Conservation (phyloP, 2,797 vertebrate genomes). For the Gobio occitaniae region DNA sequence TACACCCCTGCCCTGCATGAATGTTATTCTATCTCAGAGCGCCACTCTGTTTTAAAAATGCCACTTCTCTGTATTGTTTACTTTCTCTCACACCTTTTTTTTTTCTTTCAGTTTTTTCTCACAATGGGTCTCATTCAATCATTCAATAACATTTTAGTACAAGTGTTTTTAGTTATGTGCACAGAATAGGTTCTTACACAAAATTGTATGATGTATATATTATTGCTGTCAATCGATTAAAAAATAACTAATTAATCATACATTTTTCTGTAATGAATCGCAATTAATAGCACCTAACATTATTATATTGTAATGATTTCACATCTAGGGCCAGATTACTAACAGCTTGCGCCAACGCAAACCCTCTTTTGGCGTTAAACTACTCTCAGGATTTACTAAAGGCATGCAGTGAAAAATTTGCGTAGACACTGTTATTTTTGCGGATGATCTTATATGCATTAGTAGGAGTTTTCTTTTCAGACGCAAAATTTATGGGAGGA, state of each 20-base stretch:
- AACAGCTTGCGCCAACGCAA: no score
- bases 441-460: no score
- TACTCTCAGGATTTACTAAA: no score
- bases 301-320: not conserved
- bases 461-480: no score
- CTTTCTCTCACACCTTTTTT: not conserved
- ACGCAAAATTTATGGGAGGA: no score
- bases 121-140: not conserved
- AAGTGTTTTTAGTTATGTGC: not conserved
- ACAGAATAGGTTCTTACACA: not conserved
- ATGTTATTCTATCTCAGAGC: conserved; percentile 30
- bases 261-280: not conserved
- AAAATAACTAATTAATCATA: not conserved
- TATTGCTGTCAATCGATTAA: not conserved
- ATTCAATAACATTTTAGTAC: not conserved
- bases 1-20: conserved; percentile 26
- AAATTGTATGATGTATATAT: not conserved
- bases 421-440: no score
- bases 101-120: not conserved
- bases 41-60: not conserved
- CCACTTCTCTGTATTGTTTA: not conserved
- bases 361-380: no score
- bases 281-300: not conserved
- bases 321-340: no score
- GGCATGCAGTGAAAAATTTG: no score